phyloP scores from a whole-genome alignment of 2,797 vertebrate species.

The Brotula barbata region DNA sequence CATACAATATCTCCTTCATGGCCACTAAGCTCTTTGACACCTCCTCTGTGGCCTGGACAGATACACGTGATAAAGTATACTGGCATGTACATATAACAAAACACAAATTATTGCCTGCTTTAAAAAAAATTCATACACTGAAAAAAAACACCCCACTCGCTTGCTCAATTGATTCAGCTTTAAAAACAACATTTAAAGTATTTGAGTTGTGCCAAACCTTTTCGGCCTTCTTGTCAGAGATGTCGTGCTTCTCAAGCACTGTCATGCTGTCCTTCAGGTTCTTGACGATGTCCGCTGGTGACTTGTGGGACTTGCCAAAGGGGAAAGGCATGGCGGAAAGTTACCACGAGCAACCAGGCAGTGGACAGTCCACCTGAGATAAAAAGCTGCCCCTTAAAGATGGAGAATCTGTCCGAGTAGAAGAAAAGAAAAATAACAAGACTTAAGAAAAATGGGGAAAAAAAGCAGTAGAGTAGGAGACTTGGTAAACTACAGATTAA shows the following conservation, averaged over 20 bases:
- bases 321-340: constrained; percentile 93
- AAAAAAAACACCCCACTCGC: neutral
- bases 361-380: constrained; percentile 65
- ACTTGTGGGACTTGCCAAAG: constrained; percentile 98
- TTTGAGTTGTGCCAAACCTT: constrained; percentile 78
- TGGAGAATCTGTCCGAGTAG: neutral
- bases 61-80: neutral
- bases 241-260: constrained; percentile 95
- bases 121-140: neutral
- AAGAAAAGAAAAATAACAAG: neutral
- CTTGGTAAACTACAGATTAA: neutral
- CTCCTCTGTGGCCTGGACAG: constrained; percentile 91
- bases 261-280: constrained; percentile 97
- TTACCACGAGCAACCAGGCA: constrained; percentile 74
- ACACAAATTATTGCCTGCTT: neutral
- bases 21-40: constrained; percentile 96
- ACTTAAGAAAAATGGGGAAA: neutral
- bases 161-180: neutral
- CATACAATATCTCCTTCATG: constrained; percentile 97
- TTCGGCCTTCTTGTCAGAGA: constrained; percentile 97
- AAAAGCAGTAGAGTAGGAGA: too few relatives aligned
- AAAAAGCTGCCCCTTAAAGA: constrained; percentile 6
- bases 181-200: neutral
- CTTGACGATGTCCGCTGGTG: constrained; percentile 97
- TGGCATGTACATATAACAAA: too few relatives aligned